Conservation (phyloP, 2,113 vertebrate species). For the Hemibagrus wyckioides region DNA sequence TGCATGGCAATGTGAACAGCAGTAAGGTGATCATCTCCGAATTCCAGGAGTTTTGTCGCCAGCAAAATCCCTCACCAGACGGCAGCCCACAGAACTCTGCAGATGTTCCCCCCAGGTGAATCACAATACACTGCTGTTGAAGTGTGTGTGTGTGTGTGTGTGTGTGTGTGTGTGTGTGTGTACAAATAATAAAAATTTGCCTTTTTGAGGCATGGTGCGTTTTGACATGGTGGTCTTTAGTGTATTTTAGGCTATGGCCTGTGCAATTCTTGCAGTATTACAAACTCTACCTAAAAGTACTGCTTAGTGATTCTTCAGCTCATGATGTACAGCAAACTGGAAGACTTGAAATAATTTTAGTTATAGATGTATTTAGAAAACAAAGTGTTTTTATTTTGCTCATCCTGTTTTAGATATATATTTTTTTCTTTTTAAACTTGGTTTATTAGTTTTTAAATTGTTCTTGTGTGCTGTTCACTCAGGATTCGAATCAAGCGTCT, state of each 20-base stretch:
- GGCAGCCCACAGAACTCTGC: slow-evolving; percentile 56
- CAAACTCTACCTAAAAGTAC: background rate
- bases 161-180: no score
- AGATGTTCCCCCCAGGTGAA: slow-evolving; percentile 83
- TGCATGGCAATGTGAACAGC: slow-evolving; percentile 91
- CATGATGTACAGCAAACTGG: background rate
- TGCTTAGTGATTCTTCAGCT: background rate
- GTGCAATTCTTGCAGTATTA: background rate
- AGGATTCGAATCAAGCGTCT: slow-evolving; percentile 86
- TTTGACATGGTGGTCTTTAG: no score
- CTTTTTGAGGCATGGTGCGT: background rate
- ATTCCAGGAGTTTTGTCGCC: slow-evolving; percentile 89
- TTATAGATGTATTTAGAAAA: background rate
- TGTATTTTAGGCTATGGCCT: background rate
- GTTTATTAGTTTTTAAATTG: background rate
- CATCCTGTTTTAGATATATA: background rate
- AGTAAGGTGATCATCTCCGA: slow-evolving; percentile 91
- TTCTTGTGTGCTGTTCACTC: slow-evolving; percentile 48
- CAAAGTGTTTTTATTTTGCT: background rate
- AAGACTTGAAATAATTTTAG: background rate
- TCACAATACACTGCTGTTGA: background rate
- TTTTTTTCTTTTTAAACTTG: background rate
- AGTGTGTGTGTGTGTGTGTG: no score
- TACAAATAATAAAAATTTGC: background rate
- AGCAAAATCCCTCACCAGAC: slow-evolving; percentile 58